Evolutionary conservation across 2,113 vertebrate species (phyloP), one percentile per base, ranked within the genome.

Genomic region (Carlito syrichta): DNA sequence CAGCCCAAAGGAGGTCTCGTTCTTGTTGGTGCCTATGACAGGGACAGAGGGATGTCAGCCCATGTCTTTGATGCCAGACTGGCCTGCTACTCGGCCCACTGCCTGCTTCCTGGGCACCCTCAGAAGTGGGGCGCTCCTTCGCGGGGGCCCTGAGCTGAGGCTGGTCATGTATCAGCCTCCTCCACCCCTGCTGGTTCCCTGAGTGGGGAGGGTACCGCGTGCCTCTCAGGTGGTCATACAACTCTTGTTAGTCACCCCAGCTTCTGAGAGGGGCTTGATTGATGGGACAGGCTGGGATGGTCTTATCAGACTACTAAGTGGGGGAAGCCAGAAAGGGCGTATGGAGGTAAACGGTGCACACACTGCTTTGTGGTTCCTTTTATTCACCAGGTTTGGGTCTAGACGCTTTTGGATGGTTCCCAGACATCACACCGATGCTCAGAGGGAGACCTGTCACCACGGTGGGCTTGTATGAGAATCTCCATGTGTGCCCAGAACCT

Each of bases 1-100:
- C 90, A 99, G 98, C 6, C 99, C 99, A 13, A 99, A 99, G 32
- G 99, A 99, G 40, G 99, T 99, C 90, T 99, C 99, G 0, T 99
- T 99, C 98, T 99, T 99, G 97, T 99, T 99, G 93, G 99, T 99
- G 94, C 99, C 99, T 99, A 92, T 30, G 56, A 90, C 81, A 87
- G 63, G 85, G 32, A 84, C 2, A 54, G 5, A 81, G 27, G 4
- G 86, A 20, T 3, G 56, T 48, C 43, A 76, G 77, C 25, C 12
- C 8, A 0, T 0, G 11, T 11, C 14, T 40, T 63, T 1, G 45
- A 45, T 0, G 0, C 50, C 71, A 63, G 38, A 6, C 9, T 20
- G 23, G 17, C 13, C 43, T 40, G 60, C 66, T 10, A 20, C 27
- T 66, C 52, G 6, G 2, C 10, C 52, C n/a, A 1, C 52, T 22